Base-by-base conservation (phyloP, 2,113 vertebrate genomes). In the Ardeotis arabs region DNA sequence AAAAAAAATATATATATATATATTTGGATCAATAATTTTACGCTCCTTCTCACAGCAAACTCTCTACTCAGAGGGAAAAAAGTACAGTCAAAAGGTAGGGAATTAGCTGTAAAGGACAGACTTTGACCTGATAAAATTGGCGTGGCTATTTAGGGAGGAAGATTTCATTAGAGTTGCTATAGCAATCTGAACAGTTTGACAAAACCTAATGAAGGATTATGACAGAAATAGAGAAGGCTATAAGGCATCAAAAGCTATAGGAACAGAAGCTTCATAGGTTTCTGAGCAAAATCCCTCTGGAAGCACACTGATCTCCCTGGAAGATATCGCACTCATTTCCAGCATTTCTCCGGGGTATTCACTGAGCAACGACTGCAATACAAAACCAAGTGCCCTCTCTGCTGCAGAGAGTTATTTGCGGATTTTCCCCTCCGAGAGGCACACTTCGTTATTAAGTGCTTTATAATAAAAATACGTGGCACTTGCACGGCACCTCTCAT, bases 131-230 rank as follows among this genome's bases (percentile, higher is more conserved):
- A 87, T 91, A 72, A 94, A 97, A 96, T 89, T 77, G 86, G 45
- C 0, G 5, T 81, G 88, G 78, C 92, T 96, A 95, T 97, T 96
- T 97, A 96, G 91, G 86, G 93, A 97, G 95, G 88, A 83, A 93
- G 84, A 95, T 96, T 97, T 96, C 93, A 90, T 96, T 96, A 96
- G 95, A 89, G 96, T 97, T 96, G 94, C 96, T 97, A 95, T 96
- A 97, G 97, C 90, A 95, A 97, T 97, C 92, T 84, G 87, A 97
- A 62, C 33, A 82, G 84, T 96, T 97, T 94, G 81, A 93, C 76
- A 89, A 95, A 97, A 62, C 58, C 85, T 94, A 95, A 96, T 95
- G 96, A 96, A 94, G 89, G 78, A 96, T 96, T 96, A 94, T 94
- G 84, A 89, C 79, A 95, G 94, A 94, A 96, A 93, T 35, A 94